phyloP scores from a whole-genome alignment of 2,888 invertebrate genomes.

The Acrocyrtus sp. region DNA sequence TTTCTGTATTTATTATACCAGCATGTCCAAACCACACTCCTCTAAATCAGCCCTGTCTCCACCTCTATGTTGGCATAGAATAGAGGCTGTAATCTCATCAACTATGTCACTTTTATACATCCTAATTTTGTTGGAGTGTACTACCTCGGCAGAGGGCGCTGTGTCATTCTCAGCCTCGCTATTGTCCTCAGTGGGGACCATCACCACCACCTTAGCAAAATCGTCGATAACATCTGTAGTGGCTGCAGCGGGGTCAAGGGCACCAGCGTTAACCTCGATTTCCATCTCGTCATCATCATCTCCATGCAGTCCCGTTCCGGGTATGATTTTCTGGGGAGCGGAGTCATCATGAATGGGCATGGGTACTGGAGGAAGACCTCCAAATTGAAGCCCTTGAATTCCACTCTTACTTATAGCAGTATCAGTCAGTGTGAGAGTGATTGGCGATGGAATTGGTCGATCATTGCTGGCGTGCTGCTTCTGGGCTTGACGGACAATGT shows the following conservation, averaged over 20 bases:
- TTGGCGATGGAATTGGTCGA: conserved; percentile 12
- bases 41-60: conserved; percentile 41
- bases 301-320: conserved; percentile 45
- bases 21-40: conserved; percentile 53
- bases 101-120: conserved; percentile 45
- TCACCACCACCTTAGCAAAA: conserved; percentile 56
- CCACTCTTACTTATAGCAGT: neutral
- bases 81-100: conserved; percentile 48
- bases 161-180: conserved; percentile 57
- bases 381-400: conserved; percentile 6
- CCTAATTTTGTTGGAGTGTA: conserved; percentile 32
- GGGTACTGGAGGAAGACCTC: conserved; percentile 15
- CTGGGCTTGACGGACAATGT: conserved; percentile 62
- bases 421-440: conserved; percentile 25
- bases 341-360: conserved; percentile 35
- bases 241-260: conserved; percentile 39
- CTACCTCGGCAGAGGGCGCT: conserved; percentile 61
- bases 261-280: conserved; percentile 29
- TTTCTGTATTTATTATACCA: conserved; percentile 36
- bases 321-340: conserved; percentile 29
- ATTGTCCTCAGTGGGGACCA: conserved; percentile 38
- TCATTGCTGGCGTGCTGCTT: conserved; percentile 53
- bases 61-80: conserved; percentile 49
- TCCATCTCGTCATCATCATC: conserved; percentile 59
- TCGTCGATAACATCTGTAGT: conserved; percentile 53